A percentile compares a stretch with the other conserved stretches of the same genome.
Conservation (phyloP, 2,797 vertebrate genomes). For the Poeciliopsis paucimaculata region DNA sequence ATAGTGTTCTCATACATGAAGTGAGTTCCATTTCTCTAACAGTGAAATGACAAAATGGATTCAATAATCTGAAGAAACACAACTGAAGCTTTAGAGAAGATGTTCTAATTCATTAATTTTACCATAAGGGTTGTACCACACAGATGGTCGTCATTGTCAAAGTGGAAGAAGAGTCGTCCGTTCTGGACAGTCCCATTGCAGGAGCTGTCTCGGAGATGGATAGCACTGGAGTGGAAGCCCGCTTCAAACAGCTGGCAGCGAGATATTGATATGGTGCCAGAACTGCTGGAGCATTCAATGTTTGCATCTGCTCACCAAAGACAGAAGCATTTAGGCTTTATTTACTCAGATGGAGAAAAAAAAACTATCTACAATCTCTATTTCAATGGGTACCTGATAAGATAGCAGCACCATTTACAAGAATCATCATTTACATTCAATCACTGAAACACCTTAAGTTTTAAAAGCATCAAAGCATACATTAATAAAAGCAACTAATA, state of each 20-base stretch:
- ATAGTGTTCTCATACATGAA: conserved; percentile 77
- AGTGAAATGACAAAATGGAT: neutral
- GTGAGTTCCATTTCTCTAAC: conserved; percentile 77
- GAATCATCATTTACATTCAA: too few relatives aligned
- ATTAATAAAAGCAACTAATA: too few relatives aligned
- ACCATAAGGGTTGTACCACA: conserved; percentile 77
- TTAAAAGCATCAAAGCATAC: too few relatives aligned
- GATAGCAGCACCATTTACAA: too few relatives aligned
- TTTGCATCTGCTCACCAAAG: conserved; percentile 53
- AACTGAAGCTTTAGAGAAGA: neutral
- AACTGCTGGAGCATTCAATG: conserved; percentile 61
- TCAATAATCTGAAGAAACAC: neutral
- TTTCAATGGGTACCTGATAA: too few relatives aligned
- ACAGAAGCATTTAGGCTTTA: neutral
- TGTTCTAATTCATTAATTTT: neutral
- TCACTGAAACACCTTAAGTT: too few relatives aligned
- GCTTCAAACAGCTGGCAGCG: conserved; percentile 78
- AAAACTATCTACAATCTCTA: too few relatives aligned
- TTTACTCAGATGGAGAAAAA: too few relatives aligned
- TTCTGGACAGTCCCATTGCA: conserved; percentile 63
- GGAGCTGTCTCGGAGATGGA: conserved; percentile 69
- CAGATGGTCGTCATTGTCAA: conserved; percentile 56
- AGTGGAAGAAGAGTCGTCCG: conserved; percentile 72
- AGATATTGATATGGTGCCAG: conserved; percentile 72
- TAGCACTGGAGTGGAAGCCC: conserved; percentile 54